Evolutionary conservation across 2,888 invertebrate species (phyloP), one percentile per base, ranked within the genome.

Genomic region (Andrena minutula): DNA sequence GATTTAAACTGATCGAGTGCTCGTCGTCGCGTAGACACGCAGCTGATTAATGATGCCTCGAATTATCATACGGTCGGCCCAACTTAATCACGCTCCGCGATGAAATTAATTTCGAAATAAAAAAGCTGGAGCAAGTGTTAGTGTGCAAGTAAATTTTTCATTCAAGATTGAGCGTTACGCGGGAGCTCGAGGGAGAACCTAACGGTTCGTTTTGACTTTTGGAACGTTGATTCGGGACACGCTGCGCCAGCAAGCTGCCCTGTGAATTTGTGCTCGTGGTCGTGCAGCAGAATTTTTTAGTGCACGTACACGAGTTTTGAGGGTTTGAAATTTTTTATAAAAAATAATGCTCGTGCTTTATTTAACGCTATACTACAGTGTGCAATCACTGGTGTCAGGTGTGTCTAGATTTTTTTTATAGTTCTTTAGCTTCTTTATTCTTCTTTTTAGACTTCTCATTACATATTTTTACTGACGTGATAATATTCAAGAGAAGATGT

Each of bases 31-130:
- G 23, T 6, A 28, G 23, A 2, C 20, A 8, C 16, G 6, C 10
- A 8, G 26, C 49, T 61, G 35, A 75, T 69, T 51, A 51, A 76
- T 70, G 35, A 32, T 35, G 58, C 28, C 47, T 8, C 12, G n/a
- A 64, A 76, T 64, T 69, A 78, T 68, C 53, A 26, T 20, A n/a
- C 32, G 47, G n/a, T 41, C 35, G 8, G 12, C 30, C 32, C 6
- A 30, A 16, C 63, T 58, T 75, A 30, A 75, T 61, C 16, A 49
- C 41, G 63, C n/a, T 28, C 41, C 12, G 28, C 58, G 64, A 16
- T 58, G 32, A 41, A 32, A 70, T 70, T 79, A 30, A 51, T 65
- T 65, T 35, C 8, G 28, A 10, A 41, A 30, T 23, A 41, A 79
- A 35, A 61, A n/a, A 20, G 8, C 1, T 30, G 47, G 35, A 10